Conservation (phyloP, 35 echinoderm and acorn worm genomes). For the Apostichopus parvimensis region DNA sequence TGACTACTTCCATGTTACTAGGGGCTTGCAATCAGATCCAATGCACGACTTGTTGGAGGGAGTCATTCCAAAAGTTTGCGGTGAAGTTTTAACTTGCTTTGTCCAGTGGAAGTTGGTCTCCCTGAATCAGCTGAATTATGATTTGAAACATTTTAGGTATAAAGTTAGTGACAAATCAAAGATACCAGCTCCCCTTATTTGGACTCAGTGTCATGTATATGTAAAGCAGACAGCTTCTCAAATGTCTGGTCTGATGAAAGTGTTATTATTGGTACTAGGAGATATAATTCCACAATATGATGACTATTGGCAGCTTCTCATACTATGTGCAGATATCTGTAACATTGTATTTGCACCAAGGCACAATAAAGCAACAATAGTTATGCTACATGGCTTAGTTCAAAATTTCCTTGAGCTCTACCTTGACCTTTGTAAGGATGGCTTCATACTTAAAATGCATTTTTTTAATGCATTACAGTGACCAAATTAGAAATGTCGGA, state of each 20-base stretch:
- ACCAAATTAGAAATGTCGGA: slow-evolving; percentile 44
- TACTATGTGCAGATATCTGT: neutral
- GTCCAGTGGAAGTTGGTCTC: neutral
- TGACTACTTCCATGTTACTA: slow-evolving; percentile 24
- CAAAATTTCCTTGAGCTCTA: slow-evolving; percentile 22
- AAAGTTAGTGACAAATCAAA: slow-evolving; percentile 32
- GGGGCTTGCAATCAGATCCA: slow-evolving; percentile 28
- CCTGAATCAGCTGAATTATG: neutral
- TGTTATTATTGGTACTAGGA: slow-evolving; percentile 3
- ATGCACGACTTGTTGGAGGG: slow-evolving; percentile 60
- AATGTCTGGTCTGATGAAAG: slow-evolving; percentile 19
- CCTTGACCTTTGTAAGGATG: slow-evolving; percentile 1
- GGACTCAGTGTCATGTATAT: neutral
- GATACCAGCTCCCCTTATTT: slow-evolving; percentile 1
- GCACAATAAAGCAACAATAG: neutral
- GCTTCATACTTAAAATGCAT: slow-evolving; percentile 43
- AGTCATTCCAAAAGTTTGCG: slow-evolving; percentile 35
- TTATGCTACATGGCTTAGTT: slow-evolving; percentile 20
- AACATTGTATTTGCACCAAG: slow-evolving; percentile 27
- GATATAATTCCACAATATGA: slow-evolving; percentile 26
- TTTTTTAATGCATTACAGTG: slow-evolving; percentile 15
- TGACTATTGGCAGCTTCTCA: slow-evolving; percentile 26
- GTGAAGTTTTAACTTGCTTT: slow-evolving; percentile 1
- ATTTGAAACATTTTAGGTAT: neutral
- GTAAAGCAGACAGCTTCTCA: slow-evolving; percentile 48